Conservation (phyloP, 2,113 vertebrate species). For the Raphicerus campestris region DNA sequence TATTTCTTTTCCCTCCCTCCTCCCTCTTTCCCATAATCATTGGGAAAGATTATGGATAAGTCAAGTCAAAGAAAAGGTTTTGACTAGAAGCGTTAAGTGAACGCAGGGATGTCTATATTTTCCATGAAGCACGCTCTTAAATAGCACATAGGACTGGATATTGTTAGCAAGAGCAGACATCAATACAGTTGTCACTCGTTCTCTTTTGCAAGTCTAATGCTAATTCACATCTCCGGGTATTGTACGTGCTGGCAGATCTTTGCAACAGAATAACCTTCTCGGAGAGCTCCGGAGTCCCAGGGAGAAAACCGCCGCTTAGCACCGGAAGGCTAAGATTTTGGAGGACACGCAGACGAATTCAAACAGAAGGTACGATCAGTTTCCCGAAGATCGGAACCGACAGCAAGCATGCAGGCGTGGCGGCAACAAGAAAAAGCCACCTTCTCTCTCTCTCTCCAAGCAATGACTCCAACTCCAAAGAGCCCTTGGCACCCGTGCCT, state of each 20-base stretch:
- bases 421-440: conserved; percentile 70
- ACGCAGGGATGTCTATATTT: conserved; percentile 59
- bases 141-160: conserved; percentile 58
- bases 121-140: conserved; percentile 54
- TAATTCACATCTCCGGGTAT: conserved; percentile 55
- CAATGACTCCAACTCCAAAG: conserved; percentile 47
- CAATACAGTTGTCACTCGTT: conserved; percentile 75
- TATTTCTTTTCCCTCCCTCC: conserved; percentile 59
- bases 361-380: conserved; percentile 49
- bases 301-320: conserved; percentile 32
- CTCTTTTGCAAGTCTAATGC: conserved; percentile 73
- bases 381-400: conserved; percentile 59
- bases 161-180: conserved; percentile 71
- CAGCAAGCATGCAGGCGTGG: conserved; percentile 78
- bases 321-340: neutral
- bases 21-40: conserved; percentile 45
- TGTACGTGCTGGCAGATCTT: conserved; percentile 50
- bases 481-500: conserved; percentile 57
- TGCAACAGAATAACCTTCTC: conserved; percentile 33
- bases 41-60: conserved; percentile 52
- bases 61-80: conserved; percentile 70
- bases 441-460: conserved; percentile 71
- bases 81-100: conserved; percentile 59
- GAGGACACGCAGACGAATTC: conserved; percentile 20
- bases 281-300: conserved; percentile 34